Evolutionary conservation across 2,113 vertebrate genomes (phyloP).

Genomic region (Centropus bengalensis): DNA sequence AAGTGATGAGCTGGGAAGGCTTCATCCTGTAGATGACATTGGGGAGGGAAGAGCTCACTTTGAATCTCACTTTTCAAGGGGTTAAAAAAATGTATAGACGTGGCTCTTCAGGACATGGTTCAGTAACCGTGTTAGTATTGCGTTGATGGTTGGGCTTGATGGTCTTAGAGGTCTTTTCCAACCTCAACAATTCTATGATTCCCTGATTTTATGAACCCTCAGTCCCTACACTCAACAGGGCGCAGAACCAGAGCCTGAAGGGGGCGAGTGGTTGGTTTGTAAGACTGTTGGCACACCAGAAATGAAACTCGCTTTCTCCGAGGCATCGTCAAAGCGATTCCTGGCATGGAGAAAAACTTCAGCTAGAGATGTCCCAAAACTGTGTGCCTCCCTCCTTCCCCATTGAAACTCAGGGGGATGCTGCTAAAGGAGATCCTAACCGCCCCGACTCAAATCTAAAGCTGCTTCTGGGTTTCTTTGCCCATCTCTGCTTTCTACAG

Average conservation of each 20-base stretch:
- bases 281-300: neutral
- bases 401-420: neutral
- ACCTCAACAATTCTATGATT: too few relatives aligned
- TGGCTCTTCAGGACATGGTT: too few relatives aligned
- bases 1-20: too few relatives aligned
- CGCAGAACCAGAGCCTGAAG: neutral
- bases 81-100: too few relatives aligned
- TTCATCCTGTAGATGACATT: too few relatives aligned
- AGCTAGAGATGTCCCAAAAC: neutral
- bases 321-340: neutral
- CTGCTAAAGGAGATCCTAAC: neutral
- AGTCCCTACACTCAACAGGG: rapidly evolving
- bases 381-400: rapidly evolving
- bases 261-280: neutral
- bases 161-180: too few relatives aligned
- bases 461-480: neutral
- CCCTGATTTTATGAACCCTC: neutral
- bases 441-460: neutral
- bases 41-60: too few relatives aligned
- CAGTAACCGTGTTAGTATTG: too few relatives aligned
- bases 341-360: neutral
- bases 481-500: neutral
- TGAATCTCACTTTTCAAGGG: too few relatives aligned
- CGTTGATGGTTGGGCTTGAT: too few relatives aligned
- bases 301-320: neutral